These are phyloP conservation scores for Oscheius sp. DNA, from an alignment of 2,888 invertebrate species.

Conservation along the genomic window DNA sequence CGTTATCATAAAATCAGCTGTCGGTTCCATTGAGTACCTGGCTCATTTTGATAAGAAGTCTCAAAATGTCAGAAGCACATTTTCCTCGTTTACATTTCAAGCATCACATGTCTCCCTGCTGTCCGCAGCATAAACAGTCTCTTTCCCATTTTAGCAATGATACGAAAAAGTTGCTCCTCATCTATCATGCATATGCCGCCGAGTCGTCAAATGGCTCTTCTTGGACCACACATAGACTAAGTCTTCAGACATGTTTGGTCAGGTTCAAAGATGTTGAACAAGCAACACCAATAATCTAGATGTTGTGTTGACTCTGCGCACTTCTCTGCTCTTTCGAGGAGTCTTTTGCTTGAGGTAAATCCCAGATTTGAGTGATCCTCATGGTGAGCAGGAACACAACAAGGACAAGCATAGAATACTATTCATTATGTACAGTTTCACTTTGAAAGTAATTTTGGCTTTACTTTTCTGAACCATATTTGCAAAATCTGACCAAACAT, in stretches of 20 bases:
- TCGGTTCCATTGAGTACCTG: slow-evolving; percentile 21
- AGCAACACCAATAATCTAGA: slow-evolving; percentile 31
- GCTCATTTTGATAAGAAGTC: slow-evolving; percentile 21
- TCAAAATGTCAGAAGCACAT: neutral
- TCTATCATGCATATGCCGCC: no score
- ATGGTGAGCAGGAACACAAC: neutral
- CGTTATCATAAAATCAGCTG: slow-evolving; percentile 28
- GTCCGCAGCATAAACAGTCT: no score
- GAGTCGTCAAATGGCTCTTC: no score
- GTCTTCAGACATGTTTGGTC: slow-evolving; percentile 25
- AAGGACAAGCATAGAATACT: neutral
- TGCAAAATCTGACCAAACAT: no score
- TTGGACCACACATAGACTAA: no score
- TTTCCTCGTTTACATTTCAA: no score
- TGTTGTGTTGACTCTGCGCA: slow-evolving; percentile 28
- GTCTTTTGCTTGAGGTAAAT: slow-evolving; percentile 12
- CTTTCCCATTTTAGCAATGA: no score
- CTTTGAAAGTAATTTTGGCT: no score
- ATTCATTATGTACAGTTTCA: no score
- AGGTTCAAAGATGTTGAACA: slow-evolving; percentile 26
- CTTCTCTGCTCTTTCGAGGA: slow-evolving; percentile 21
- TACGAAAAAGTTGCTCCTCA: no score
- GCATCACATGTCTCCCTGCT: no score
- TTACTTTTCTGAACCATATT: no score
- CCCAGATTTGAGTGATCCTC: neutral